Evolutionary conservation across 2,797 vertebrate genomes (phyloP).

Genomic region (Sebastes minor): DNA sequence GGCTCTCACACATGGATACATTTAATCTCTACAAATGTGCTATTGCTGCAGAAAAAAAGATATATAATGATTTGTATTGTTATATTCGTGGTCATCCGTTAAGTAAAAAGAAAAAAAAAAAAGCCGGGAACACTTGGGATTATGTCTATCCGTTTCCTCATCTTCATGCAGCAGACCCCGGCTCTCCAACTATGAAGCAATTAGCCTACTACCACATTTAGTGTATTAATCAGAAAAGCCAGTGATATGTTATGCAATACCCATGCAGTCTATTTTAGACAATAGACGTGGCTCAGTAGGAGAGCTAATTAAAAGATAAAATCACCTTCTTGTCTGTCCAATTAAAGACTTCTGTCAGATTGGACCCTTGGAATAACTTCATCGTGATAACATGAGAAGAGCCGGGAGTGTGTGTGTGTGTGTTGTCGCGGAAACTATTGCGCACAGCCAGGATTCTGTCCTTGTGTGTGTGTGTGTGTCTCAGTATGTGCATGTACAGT

Average conservation of each 20-base stretch:
- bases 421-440: constrained; percentile 36
- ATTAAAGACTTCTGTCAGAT: constrained; percentile 78
- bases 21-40: constrained; percentile 25
- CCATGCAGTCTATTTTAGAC: constrained; percentile 74
- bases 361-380: constrained; percentile 73
- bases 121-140: constrained; percentile 6
- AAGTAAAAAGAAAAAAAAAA: background rate
- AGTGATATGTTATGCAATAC: constrained; percentile 79
- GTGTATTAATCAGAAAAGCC: constrained; percentile 67
- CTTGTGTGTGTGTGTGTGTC: background rate
- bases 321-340: constrained; percentile 77
- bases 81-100: constrained; percentile 32
- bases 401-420: constrained; percentile 12
- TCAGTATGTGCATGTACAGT: background rate
- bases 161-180: constrained; percentile 35
- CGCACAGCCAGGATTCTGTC: constrained; percentile 4
- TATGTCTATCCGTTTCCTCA: constrained; percentile 45
- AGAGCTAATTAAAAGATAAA: constrained; percentile 84
- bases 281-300: constrained; percentile 67
- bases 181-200: constrained; percentile 68
- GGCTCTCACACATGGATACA: constrained; percentile 29
- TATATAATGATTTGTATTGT: constrained; percentile 3
- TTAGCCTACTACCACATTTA: constrained; percentile 68
- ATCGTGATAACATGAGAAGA: constrained; percentile 65
- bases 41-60: constrained; percentile 13